Conservation (phyloP, 2,888 invertebrate genomes). For the Chalcis sispes region DNA sequence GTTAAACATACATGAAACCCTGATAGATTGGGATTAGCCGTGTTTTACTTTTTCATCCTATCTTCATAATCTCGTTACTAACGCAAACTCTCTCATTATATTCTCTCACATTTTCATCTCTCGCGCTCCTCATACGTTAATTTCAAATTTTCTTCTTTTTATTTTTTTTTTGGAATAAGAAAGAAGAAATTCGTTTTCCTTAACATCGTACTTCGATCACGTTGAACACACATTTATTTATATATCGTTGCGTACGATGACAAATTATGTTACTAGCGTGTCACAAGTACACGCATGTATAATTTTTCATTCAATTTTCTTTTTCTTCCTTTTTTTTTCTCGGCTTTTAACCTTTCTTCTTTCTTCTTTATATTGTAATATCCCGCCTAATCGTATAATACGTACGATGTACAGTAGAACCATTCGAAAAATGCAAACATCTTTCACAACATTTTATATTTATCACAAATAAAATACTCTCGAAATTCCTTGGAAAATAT, state of each 20-base stretch:
- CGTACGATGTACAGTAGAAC: constrained; percentile 50
- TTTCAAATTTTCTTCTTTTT: background rate
- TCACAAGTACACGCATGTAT: constrained; percentile 16
- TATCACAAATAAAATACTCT: constrained; percentile 58
- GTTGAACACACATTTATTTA: constrained; percentile 12
- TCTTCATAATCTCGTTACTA: no score
- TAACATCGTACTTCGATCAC: background rate
- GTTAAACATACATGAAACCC: constrained; percentile 71
- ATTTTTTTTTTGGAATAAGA: background rate
- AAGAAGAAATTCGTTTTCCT: constrained; percentile 17
- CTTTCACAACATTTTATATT: constrained; percentile 50
- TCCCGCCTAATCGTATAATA: constrained; percentile 8
- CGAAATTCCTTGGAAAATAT: constrained; percentile 54
- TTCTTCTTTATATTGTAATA: constrained; percentile 54
- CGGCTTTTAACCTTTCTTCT: background rate
- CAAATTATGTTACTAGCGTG: background rate
- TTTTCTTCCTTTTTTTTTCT: background rate
- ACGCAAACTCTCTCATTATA: constrained; percentile 50
- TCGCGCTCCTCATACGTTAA: background rate
- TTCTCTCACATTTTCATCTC: constrained; percentile 25
- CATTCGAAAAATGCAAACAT: constrained; percentile 53
- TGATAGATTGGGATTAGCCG: constrained; percentile 72
- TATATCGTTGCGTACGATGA: constrained; percentile 7
- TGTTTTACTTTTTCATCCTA: constrained; percentile 53
- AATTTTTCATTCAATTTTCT: background rate